Conservation (phyloP, 2,113 vertebrate species). For the Xiphias gladius region DNA sequence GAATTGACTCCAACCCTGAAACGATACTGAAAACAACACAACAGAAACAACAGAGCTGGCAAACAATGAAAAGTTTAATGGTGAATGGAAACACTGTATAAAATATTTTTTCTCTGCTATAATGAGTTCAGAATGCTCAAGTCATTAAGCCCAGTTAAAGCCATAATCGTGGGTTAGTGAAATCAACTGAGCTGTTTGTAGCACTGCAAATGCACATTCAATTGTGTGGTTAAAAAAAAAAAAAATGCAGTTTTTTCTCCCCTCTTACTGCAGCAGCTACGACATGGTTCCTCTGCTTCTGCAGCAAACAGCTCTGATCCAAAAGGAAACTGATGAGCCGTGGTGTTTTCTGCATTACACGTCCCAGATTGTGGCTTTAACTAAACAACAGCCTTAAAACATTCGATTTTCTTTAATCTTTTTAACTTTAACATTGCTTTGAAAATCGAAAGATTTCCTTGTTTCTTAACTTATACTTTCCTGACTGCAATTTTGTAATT, state of each 20-base stretch:
- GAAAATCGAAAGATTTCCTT: conserved; percentile 34
- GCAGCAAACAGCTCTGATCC: conserved; percentile 36
- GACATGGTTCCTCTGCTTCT: conserved; percentile 19
- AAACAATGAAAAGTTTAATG: conserved; percentile 32
- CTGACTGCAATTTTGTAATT: conserved; percentile 77
- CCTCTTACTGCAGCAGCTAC: conserved; percentile 29
- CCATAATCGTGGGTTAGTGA: conserved; percentile 69
- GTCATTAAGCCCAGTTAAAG: conserved; percentile 73
- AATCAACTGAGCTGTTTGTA: conserved; percentile 55
- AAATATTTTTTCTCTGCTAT: conserved; percentile 64
- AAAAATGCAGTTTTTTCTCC: not conserved
- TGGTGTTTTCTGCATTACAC: conserved; percentile 49
- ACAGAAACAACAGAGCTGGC: conserved; percentile 45
- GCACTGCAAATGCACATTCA: conserved; percentile 30
- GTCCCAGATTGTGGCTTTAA: conserved; percentile 79
- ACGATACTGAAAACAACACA: conserved; percentile 23
- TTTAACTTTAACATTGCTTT: conserved; percentile 67
- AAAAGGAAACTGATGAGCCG: conserved; percentile 40
- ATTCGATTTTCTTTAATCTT: conserved; percentile 64
- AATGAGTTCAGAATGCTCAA: conserved; percentile 74
- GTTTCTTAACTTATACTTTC: conserved; percentile 67
- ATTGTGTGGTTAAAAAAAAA: conserved; percentile 22
- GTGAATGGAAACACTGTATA: conserved; percentile 70
- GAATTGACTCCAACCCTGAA: conserved; percentile 56
- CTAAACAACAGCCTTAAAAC: conserved; percentile 81